Conservation (phyloP, 2,888 invertebrate species). For the Agrotis puta region DNA sequence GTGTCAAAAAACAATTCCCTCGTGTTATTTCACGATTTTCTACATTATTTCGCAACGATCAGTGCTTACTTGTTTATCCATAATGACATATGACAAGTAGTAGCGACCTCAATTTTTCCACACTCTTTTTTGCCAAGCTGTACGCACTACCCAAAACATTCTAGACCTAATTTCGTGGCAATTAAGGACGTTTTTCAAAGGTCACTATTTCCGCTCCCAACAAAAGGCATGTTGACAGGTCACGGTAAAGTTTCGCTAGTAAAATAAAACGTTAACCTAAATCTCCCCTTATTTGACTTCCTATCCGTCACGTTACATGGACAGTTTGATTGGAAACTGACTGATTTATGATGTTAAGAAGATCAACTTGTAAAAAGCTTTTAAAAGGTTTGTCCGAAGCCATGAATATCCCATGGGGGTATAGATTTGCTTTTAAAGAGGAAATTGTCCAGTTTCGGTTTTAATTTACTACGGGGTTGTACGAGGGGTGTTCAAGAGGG, state of each 20-base stretch:
- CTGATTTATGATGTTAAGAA: conserved; percentile 65
- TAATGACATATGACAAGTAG: too few species aligned
- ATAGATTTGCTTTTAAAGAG: conserved; percentile 29
- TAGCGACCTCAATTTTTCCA: too few species aligned
- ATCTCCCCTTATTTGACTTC: conserved; percentile 66
- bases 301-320: conserved; percentile 62
- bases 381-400: conserved; percentile 63
- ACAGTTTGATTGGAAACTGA: conserved; percentile 68
- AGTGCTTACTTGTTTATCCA: too few species aligned
- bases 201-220: conserved; percentile 47
- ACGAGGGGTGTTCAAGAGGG: conserved; percentile 20
- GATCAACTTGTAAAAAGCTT: conserved; percentile 53
- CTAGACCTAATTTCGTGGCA: conserved; percentile 35
- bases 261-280: conserved; percentile 72
- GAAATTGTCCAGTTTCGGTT: conserved; percentile 44
- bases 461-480: conserved; percentile 43
- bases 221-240: conserved; percentile 70
- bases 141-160: conserved; percentile 43
- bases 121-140: too few species aligned
- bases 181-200: conserved; percentile 17
- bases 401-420: conserved; percentile 21
- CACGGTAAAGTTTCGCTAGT: conserved; percentile 68
- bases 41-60: too few species aligned
- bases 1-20: too few species aligned
- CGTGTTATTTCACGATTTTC: too few species aligned